Evolutionary conservation across 2,113 vertebrate genomes (phyloP).

Genomic region (Triplophysa tibetana): DNA sequence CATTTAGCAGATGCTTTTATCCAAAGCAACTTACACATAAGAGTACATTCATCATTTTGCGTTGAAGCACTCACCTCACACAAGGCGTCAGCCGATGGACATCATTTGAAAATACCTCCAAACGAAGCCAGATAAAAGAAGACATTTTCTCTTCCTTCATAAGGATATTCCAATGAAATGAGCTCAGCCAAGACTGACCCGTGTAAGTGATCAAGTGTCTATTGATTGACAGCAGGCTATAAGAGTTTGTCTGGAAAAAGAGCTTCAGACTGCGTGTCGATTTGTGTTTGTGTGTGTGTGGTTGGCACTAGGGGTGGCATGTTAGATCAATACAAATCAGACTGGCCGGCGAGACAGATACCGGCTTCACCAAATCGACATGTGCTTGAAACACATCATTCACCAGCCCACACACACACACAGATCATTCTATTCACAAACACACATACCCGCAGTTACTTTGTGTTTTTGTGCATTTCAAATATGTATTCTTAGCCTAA

Average conservation of each 20-base stretch:
- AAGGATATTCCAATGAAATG: background rate
- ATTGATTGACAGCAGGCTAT: slow-evolving; percentile 9
- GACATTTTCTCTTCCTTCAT: background rate
- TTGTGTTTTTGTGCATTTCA: slow-evolving; percentile 4
- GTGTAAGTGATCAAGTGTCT: background rate
- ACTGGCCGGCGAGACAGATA: slow-evolving; percentile 29
- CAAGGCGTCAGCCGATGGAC: too few relatives aligned
- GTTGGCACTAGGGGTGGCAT: slow-evolving; percentile 34
- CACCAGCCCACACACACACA: slow-evolving; percentile 7
- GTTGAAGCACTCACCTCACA: too few relatives aligned
- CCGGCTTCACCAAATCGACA: slow-evolving; percentile 41
- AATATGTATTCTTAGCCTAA: slow-evolving; percentile 15
- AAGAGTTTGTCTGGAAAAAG: slow-evolving; percentile 17
- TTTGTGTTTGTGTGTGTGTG: slow-evolving; percentile 20
- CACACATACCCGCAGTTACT: background rate
- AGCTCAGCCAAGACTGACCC: background rate
- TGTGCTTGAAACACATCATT: slow-evolving; percentile 14
- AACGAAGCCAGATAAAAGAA: too few relatives aligned
- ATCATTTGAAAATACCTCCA: too few relatives aligned
- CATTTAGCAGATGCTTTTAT: too few relatives aligned
- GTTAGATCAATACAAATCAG: slow-evolving; percentile 53
- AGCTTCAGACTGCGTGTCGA: background rate
- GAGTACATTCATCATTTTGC: too few relatives aligned
- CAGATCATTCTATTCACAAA: slow-evolving; percentile 12
- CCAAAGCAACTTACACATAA: too few relatives aligned